Base-by-base conservation (phyloP, 2,113 vertebrate species). In the Perccottus glenii region DNA sequence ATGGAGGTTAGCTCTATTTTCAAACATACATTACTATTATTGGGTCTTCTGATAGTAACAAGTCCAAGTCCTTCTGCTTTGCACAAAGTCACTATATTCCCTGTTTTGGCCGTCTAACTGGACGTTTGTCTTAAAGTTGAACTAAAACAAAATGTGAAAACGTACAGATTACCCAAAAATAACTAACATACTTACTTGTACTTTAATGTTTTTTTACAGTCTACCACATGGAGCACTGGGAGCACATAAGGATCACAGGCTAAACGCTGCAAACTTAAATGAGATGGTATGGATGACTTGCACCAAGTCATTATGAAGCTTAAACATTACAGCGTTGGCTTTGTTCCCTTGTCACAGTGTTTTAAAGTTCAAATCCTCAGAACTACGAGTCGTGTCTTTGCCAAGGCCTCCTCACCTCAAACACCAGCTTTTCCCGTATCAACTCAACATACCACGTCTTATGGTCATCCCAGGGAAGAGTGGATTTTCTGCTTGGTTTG, bases 401-500 rank as follows among this genome's bases (percentile, higher is more conserved):
- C 72, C 6, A n/a, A 70, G 60, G 59, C 50, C 70, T 75, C 70
- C 68, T 78, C 77, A 79, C 70, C 82, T 77, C 56, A 78, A 68
- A 70, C 80, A 63, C 63, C 64, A 67, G 58, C 63, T 55, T 55
- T 62, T 66, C 60, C 56, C 36, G 45, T 73, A 64, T 82, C 78
- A 74, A 65, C 75, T 81, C 84, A 79, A 47, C 47, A 72, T 51
- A 76, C 67, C 78, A 57, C 49, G 59, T 84, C 65, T 85, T 89
- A 85, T 84, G 83, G 82, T 82, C 82, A 84, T 73, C 83, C 58
- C 59, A 52, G 67, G 56, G 64, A 86, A 76, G 76, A 88, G 82
- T 80, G 84, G 87, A 91, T 91, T 86, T 92, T 90, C 88, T 90
- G 89, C 81, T 84, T 89, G 89, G 80, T 71, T 91, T 85, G 73